phyloP scores from a whole-genome alignment of 2,797 vertebrate species.

The Sebastes paucispinis region DNA sequence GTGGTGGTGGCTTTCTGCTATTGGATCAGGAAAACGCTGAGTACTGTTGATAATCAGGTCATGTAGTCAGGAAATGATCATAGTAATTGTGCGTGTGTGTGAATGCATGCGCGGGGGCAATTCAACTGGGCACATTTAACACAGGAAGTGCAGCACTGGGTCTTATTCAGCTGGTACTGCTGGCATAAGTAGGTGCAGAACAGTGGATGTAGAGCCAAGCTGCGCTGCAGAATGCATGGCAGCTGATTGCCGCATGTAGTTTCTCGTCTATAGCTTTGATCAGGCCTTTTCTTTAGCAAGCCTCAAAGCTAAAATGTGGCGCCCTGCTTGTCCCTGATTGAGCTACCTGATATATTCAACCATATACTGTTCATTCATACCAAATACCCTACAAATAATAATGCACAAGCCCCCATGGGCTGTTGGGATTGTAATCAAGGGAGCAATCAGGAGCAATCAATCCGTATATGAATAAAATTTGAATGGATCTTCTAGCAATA shows the following conservation, averaged over 20 bases:
- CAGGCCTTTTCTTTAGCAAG: constrained; percentile 53
- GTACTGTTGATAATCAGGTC: constrained; percentile 63
- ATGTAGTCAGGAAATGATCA: constrained; percentile 63
- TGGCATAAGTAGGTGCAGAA: constrained; percentile 53
- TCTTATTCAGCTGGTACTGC: constrained; percentile 54
- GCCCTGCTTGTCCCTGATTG: constrained; percentile 58
- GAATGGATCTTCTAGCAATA: constrained; percentile 27
- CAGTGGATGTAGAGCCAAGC: constrained; percentile 45
- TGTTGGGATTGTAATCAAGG: constrained; percentile 62
- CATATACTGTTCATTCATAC: constrained; percentile 34
- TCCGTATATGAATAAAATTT: constrained; percentile 49
- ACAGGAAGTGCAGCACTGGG: constrained; percentile 54
- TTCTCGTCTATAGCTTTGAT: constrained; percentile 60
- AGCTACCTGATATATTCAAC: constrained; percentile 46
- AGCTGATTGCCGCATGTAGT: constrained; percentile 69
- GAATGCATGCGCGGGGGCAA: constrained; percentile 39
- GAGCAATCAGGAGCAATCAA: constrained; percentile 60
- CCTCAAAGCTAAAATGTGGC: constrained; percentile 18
- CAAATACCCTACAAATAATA: constrained; percentile 40
- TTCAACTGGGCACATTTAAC: constrained; percentile 42
- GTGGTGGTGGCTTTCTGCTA: constrained; percentile 24
- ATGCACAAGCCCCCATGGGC: constrained; percentile 22
- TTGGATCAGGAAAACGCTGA: constrained; percentile 23
- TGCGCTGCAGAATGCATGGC: constrained; percentile 64
- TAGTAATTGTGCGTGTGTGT: constrained; percentile 58